Percentiles rank a stretch among this genome's conserved stretches.
phyloP scores from a whole-genome alignment of 1,140 invertebrate genomes.

The Fopius arisanus region DNA sequence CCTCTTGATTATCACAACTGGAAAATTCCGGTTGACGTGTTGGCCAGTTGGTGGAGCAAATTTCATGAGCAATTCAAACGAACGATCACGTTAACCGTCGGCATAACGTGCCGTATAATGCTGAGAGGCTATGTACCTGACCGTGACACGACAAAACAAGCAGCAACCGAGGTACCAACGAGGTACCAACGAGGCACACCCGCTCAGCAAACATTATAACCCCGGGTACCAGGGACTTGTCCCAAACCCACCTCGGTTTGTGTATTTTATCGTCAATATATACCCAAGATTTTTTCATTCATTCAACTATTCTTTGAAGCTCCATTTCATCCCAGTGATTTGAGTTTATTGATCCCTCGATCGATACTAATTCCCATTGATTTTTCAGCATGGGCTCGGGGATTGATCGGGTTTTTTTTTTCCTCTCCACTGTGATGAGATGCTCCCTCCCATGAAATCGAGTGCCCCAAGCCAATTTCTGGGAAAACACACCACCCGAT shows the following conservation, averaged over 20 bases:
- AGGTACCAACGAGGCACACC: neutral
- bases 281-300: neutral
- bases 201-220: conserved; percentile 16
- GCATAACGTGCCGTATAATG: conserved; percentile 12
- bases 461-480: conserved; percentile 18
- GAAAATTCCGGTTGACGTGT: neutral
- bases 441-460: conserved; percentile 23
- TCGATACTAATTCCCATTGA: conserved; percentile 57
- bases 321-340: conserved; percentile 12
- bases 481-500: conserved; percentile 22
- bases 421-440: neutral
- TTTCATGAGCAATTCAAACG: conserved; percentile 21
- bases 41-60: neutral
- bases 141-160: conserved; percentile 25
- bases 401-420: conserved; percentile 31
- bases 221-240: neutral
- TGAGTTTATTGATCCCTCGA: conserved; percentile 30
- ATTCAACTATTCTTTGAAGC: neutral
- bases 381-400: conserved; percentile 40
- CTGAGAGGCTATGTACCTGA: conserved; percentile 27
- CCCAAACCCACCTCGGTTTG: neutral
- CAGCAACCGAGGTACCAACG: conserved; percentile 3
- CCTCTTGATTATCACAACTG: neutral
- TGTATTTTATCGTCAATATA: conserved; percentile 13
- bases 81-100: conserved; percentile 1